Conservation (phyloP, 2,797 vertebrate species). For the Myotis daubentonii region DNA sequence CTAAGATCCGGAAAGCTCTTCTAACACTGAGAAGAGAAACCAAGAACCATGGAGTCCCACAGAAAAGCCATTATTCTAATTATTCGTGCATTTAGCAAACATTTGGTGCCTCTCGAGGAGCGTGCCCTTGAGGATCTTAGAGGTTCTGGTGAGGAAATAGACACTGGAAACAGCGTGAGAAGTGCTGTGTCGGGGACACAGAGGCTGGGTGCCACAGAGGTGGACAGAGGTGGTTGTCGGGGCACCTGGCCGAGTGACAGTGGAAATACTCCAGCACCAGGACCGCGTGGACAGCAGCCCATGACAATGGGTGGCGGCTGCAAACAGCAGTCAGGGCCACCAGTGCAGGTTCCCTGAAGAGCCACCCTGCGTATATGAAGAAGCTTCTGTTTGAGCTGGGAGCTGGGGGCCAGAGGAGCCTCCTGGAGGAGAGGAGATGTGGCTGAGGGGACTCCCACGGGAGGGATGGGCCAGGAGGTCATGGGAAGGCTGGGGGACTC, state of each 20-base stretch:
- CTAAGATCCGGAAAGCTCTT: conserved; percentile 42
- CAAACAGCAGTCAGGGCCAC: accelerated
- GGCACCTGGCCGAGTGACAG: not conserved
- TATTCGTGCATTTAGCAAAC: not conserved
- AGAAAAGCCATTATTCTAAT: not conserved
- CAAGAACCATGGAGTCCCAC: not conserved
- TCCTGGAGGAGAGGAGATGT: not conserved
- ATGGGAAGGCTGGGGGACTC: not conserved
- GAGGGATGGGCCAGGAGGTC: not conserved
- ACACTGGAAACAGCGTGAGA: not conserved
- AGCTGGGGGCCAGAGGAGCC: not conserved
- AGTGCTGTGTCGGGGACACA: accelerated
- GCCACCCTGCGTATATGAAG: not conserved
- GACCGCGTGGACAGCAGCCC: accelerated
- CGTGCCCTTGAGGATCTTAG: not conserved
- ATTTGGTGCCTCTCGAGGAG: not conserved
- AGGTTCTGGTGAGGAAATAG: not conserved
- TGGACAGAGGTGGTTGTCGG: not conserved
- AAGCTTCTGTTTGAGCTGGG: not conserved
- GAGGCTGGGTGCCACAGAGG: not conserved
- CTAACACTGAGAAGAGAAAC: not conserved
- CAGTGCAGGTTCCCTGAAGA: accelerated
- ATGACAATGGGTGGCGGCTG: accelerated
- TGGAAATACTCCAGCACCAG: not conserved
- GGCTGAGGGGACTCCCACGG: not conserved